Base-by-base conservation (phyloP, 2,113 vertebrate genomes). In the Cynopterus brachyotis region DNA sequence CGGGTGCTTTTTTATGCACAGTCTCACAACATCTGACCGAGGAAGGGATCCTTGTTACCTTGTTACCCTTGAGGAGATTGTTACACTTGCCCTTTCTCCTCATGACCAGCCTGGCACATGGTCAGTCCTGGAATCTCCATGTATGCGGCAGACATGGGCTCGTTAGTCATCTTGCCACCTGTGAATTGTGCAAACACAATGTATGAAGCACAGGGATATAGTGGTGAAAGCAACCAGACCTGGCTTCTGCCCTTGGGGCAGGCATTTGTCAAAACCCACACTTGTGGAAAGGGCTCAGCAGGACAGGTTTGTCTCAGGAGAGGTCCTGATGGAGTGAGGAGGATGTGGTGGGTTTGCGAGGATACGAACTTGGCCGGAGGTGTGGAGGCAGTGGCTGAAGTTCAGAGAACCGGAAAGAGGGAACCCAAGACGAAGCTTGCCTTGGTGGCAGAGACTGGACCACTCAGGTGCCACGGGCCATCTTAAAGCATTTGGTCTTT, bases 401-500 rank as follows among this genome's bases (percentile, higher is more conserved):
- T 70, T 47, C n/a, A 35, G 47, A 62, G 28, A 22, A 24, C 9
- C 16, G 12, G 62, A 9, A 6, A 78, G 15, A 76, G 8, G 24
- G 24, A 22, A 12, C 17, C 4, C 24, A 5, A 59, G 26, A 11
- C n/a, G 72, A 50, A 17, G 19, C 17, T 8, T 50, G 30, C 42
- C 64, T 53, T 64, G 35, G 35, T 59, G n/a, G 16, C 32, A n/a
- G 35, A 42, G 20, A 6, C 59, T 60, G 84, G 45, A 60, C 85
- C 42, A 17, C 26, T 37, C 0, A 0, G 67, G 47, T 9, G 3
- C 37, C 9, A 0, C 13, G 30, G 79, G 59, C 45, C 30, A 1
- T 6, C 16, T n/a, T 42, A 62, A 20, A 28, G 50, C 17, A 20
- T 67, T 66, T 57, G 82, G 32, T 53, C 19, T 42, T 69, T 78